phyloP scores from a whole-genome alignment of 2,797 vertebrate species.

The Enteromius thamalakanensis region DNA sequence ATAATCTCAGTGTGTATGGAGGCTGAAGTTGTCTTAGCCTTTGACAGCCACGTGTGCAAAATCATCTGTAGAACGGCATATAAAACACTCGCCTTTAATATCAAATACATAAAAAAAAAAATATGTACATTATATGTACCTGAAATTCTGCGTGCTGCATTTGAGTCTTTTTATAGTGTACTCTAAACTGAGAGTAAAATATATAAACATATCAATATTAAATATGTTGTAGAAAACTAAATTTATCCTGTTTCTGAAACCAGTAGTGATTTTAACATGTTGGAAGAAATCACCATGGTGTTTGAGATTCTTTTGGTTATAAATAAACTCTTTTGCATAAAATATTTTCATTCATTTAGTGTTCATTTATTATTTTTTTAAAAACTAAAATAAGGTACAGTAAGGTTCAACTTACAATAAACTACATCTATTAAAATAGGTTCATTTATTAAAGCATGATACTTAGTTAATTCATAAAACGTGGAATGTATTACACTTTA shows the following conservation, averaged over 20 bases:
- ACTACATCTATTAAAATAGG: not conserved
- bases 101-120: not conserved
- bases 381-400: not conserved
- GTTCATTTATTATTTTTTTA: slow-evolving; percentile 2
- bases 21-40: slow-evolving; percentile 9
- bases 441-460: not conserved
- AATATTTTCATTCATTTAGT: slow-evolving; percentile 7
- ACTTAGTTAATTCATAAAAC: not conserved
- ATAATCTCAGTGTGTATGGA: slow-evolving; percentile 3
- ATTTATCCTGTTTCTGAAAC: slow-evolving; percentile 27
- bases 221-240: not conserved
- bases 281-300: slow-evolving; percentile 9
- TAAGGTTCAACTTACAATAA: not conserved
- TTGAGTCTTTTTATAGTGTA: not conserved
- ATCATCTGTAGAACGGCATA: slow-evolving; percentile 4
- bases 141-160: slow-evolving; percentile 22
- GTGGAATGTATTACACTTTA: not conserved
- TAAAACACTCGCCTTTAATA: not conserved
- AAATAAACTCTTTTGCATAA: slow-evolving; percentile 25
- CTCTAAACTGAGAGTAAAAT: not conserved
- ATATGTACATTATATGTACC: slow-evolving; percentile 28
- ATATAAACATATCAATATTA: not conserved
- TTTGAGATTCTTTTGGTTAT: slow-evolving; percentile 16
- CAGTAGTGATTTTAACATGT: slow-evolving; percentile 2
- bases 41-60: not conserved